phyloP scores from a whole-genome alignment of 2,888 invertebrate species.

The Colostygia pectinataria region DNA sequence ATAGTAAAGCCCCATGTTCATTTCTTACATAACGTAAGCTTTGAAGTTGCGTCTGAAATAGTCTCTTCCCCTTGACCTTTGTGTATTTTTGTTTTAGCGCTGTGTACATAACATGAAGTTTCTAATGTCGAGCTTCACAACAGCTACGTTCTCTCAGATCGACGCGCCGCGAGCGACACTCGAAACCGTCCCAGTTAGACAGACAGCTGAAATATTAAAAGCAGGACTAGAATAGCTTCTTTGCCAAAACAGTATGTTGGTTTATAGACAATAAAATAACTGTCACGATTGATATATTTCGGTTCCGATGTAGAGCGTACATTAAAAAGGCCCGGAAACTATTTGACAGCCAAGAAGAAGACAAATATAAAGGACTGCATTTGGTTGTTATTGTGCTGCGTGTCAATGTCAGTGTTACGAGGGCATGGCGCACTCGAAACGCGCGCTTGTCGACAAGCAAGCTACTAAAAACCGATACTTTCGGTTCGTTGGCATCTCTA shows the following conservation, averaged over 20 bases:
- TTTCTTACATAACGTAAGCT: constrained; percentile 14
- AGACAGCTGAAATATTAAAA: constrained; percentile 1
- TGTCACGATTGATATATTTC: constrained; percentile 1
- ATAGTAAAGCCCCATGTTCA: constrained; percentile 10
- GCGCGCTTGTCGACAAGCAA: constrained; percentile 8
- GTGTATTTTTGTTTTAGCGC: constrained; percentile 32
- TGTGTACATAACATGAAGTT: constrained; percentile 24
- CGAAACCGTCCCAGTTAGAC: not conserved
- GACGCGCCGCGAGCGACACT: constrained; percentile 1
- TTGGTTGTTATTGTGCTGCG: constrained; percentile 8
- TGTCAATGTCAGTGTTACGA: constrained; percentile 22
- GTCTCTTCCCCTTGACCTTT: constrained; percentile 37
- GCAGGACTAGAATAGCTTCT: not conserved
- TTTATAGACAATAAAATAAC: not conserved
- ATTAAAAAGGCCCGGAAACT: constrained; percentile 10
- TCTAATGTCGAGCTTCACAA: constrained; percentile 19
- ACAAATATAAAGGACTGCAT: constrained; percentile 12
- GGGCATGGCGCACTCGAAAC: constrained; percentile 11
- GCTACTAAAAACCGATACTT: constrained; percentile 11
- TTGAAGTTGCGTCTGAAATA: constrained; percentile 23
- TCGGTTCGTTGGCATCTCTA: constrained; percentile 24
- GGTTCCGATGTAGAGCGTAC: not conserved
- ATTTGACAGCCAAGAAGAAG: not conserved
- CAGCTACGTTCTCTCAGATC: constrained; percentile 1
- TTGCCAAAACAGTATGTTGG: not conserved